Evolutionary conservation across 2,888 invertebrate species (phyloP), one percentile per base, ranked within the genome.

Genomic region (Phragmatobia fuliginosa): DNA sequence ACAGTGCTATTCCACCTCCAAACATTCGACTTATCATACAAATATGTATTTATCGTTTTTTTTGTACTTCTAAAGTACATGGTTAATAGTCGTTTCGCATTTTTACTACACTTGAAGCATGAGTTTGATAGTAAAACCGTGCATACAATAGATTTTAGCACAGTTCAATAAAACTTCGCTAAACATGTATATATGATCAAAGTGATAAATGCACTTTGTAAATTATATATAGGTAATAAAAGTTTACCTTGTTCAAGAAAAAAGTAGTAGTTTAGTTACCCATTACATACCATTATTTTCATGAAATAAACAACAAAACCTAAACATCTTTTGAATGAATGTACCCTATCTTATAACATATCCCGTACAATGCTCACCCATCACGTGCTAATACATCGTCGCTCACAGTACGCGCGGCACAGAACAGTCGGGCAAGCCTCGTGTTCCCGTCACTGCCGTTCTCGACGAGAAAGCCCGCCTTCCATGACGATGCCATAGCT

Each of bases 361-460:
- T 31, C n/a, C 25, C 16, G 10, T 18, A 31, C 4, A 64, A 32
- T 28, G 56, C 45, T 62, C 58, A 33, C 60, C 6, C 18, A 33
- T 32, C 38, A 25, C 71, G 77, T 76, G 84, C 77, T 83, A 80
- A 76, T 72, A 63, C 70, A 66, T 14, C 67, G 41, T 72, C 41
- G 33, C 52, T 58, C 67, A 66, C 90, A 95, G 95, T 89, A 90
- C 96, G 89, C 73, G 94, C 95, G 81, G 97, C 97, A 81, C 96
- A 97, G 82, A 97, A 97, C 88, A 96, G 97, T 80, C 96, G 97
- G 85, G 97, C 97, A 77, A 97, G 97, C 92, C 96, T 97, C 79
- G 97, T 97, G 84, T 97, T 97, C 91, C 97, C 97, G 58, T 94
- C 97, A 87, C 95, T 97, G 85, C 96, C 96, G 56, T 97, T 97